Evolutionary conservation across 2,113 vertebrate species (phyloP).

Genomic region (Cynoglossus semilaevis): DNA sequence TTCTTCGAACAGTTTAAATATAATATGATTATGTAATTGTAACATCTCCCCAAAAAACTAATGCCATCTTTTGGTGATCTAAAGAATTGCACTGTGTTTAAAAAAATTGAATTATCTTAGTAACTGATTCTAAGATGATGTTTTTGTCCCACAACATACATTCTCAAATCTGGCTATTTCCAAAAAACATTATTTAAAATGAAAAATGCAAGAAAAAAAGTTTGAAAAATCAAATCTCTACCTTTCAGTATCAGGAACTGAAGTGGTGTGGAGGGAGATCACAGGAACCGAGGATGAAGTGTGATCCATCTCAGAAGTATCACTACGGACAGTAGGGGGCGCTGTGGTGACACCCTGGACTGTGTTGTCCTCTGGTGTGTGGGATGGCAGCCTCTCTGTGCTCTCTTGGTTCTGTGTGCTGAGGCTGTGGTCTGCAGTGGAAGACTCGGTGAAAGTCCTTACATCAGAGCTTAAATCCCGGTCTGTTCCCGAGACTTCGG

Average conservation of each 20-base stretch:
- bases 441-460: slow-evolving; percentile 51
- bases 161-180: no score
- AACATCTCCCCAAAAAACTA: no score
- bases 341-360: slow-evolving; percentile 50
- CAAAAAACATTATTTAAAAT: no score
- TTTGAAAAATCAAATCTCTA: slow-evolving; percentile 1
- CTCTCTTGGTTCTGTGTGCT: slow-evolving; percentile 44
- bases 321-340: slow-evolving; percentile 37
- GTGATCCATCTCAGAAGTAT: slow-evolving; percentile 35
- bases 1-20: no score
- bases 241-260: slow-evolving; percentile 58
- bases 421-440: slow-evolving; percentile 27
- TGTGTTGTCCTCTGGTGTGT: slow-evolving; percentile 41
- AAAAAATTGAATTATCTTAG: no score
- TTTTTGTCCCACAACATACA: no score
- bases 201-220: neutral
- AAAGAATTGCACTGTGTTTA: no score
- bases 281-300: slow-evolving; percentile 38
- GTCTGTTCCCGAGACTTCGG: slow-evolving; percentile 40
- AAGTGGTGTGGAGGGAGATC: slow-evolving; percentile 27
- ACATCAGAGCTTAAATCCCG: slow-evolving; percentile 16
- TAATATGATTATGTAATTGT: no score
- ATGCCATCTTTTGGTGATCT: no score
- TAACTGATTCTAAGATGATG: no score
- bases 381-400: slow-evolving; percentile 33